A percentile compares a stretch with the other conserved stretches of the same genome.
Evolutionary conservation across 2,113 vertebrate species (phyloP).

Genomic region (Malurus elegans): DNA sequence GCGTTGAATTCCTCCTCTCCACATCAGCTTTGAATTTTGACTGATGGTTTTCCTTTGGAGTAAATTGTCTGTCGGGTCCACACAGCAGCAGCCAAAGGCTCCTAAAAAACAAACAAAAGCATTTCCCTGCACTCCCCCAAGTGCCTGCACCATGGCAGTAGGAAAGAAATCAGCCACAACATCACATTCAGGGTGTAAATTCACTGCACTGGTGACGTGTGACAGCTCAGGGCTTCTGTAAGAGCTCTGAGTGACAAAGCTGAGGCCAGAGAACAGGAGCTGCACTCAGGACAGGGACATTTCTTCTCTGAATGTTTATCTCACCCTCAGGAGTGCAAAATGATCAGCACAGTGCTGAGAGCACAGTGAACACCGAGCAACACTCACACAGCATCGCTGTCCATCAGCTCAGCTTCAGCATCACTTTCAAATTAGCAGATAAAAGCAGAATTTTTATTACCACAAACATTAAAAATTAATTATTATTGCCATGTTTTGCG

Average conservation of each 20-base stretch:
- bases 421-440: not conserved
- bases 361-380: not conserved
- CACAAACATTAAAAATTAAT: not conserved
- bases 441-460: not conserved
- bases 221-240: not conserved
- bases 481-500: not conserved
- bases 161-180: not conserved
- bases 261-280: not conserved
- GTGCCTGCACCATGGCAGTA: not conserved
- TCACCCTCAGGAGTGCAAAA: not conserved
- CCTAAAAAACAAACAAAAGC: not conserved
- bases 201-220: not conserved
- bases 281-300: not conserved
- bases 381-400: too few species aligned
- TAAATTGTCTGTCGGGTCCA: not conserved
- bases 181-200: not conserved
- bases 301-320: rapidly evolving
- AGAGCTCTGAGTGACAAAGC: not conserved
- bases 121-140: not conserved
- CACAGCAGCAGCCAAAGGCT: not conserved
- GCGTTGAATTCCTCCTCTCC: not conserved
- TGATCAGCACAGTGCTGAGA: not conserved
- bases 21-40: not conserved
- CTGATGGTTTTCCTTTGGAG: not conserved
- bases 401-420: not conserved